Base-by-base conservation (phyloP, 2,888 invertebrate genomes). In the Cabera pusaria region DNA sequence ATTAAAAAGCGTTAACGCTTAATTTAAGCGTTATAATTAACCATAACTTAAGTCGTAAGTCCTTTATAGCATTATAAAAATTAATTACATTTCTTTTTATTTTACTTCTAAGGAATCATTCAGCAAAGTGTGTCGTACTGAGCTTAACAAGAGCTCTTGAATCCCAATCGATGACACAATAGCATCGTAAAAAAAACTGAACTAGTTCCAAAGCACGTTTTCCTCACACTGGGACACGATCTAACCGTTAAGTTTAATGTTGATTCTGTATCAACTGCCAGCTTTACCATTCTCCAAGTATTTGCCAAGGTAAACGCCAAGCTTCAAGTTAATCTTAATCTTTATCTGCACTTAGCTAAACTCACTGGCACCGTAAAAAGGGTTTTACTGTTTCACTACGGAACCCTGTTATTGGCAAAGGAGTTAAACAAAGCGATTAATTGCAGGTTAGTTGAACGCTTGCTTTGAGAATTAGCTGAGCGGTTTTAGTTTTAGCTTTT, bases 371-470 rank as follows among this genome's bases (percentile, higher is more conserved):
- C 56, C 53, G 59, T 70, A 64, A 68, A 70, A 71, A 67, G 58
- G 60, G 52, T 59, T 61, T 63, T 54, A 58, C 58, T 59, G 60
- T 66, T 63, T 56, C 55, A 47, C 57, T 56, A 42, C 49, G 59
- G 59, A 65, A 61, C 59, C 48, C 50, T 51, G 64, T 67, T 72
- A 76, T 73, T 70, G 68, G 72, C 58, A 64, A 70, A 69, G 64
- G 71, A 69, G 66, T 76, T 74, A 68, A 53, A 48, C 48, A 27
- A 52, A 59, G 47, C 44, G 71, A 67, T 75, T 76, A 74, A 67
- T 63, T 66, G 67, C 60, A 56, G 54, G 55, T 63, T 62, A 55
- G 44, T 36, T 39, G 49, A 44, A 47, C 35, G 47, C 32, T 47
- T 24, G 35, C 34, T 40, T 36, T 50, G 20, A 27, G 28, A 27